A percentile compares a stretch with the other conserved stretches of the same genome.
Conservation (phyloP, 2,113 vertebrate genomes). For the Cyanocitta stelleri region DNA sequence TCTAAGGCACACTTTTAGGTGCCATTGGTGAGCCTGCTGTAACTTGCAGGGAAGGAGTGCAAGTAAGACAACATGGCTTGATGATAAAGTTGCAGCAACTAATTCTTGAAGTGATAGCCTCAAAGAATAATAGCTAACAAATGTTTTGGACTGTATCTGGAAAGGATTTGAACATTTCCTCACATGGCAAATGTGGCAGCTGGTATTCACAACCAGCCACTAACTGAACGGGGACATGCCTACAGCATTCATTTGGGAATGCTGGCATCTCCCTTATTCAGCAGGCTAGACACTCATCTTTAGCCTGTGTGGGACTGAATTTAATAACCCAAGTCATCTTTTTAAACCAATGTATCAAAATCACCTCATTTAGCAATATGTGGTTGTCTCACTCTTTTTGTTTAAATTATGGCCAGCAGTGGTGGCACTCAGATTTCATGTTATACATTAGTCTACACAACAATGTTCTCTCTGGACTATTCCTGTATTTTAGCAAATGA, state of each 20-base stretch:
- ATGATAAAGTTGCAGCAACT: neutral
- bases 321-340: neutral
- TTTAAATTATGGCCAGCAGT: neutral
- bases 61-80: accelerated
- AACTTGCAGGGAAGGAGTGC: neutral
- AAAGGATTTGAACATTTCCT: neutral
- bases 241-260: neutral
- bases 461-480: neutral
- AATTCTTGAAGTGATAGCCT: neutral
- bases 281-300: neutral
- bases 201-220: neutral
- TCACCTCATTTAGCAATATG: constrained; percentile 1
- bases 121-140: neutral
- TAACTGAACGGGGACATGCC: neutral
- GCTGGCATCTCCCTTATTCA: neutral
- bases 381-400: neutral
- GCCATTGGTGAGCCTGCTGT: neutral
- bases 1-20: neutral
- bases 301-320: neutral
- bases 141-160: neutral
- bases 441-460: neutral
- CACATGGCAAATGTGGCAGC: neutral
- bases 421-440: neutral
- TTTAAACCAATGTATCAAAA: neutral
- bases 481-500: neutral